Base-by-base conservation (phyloP, 2,888 invertebrate species). In the Pyrrhosoma nymphula region DNA sequence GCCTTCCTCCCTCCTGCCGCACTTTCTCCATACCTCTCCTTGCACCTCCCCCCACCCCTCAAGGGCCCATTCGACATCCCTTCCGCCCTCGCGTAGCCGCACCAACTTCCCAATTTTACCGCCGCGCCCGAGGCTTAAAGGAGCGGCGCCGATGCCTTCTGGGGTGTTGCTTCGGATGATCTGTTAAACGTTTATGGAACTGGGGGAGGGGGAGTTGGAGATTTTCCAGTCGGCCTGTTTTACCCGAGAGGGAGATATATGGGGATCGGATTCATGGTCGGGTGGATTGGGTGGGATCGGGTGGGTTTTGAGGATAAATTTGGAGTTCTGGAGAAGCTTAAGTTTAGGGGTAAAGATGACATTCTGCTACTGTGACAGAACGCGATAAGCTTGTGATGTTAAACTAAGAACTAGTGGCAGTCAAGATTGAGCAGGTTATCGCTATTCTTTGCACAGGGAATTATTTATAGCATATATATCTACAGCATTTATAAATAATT, bases 171-270 rank as follows among this genome's bases (percentile, higher is more conserved):
- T 56, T 39, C 69, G 75, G 93, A 93, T 93, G 93, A 93, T 93
- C 93, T 69, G 93, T 47, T 93, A 93, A 93, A 69, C 93, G 93
- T 93, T 93, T 75, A 75, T 75, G 93, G 93, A 75, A 93, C 93
- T 93, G 20, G n/a, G 39, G 60, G 47, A 47, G 47, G 47, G 47
- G 20, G 60, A 20, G 18, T 39, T 23, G 69, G 39, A 55, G 69
- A 63, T 69, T 93, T 93, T 93, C 69, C 91, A 63, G 91, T 39
- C 47, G 93, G 93, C n/a, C 63, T 93, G 69, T 35, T 30, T 82
- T 82, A 82, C 47, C 39, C 35, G 35, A 56, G 91, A 10, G 63
- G 23, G 39, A n/a, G 93, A 69, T 23, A 93, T 82, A 82, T 93
- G 39, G 91, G 91, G 35, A 47, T 39, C n/a, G 39, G 39, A 93